Conservation (phyloP, 1,140 invertebrate genomes). For the Macrostomum lignano region DNA sequence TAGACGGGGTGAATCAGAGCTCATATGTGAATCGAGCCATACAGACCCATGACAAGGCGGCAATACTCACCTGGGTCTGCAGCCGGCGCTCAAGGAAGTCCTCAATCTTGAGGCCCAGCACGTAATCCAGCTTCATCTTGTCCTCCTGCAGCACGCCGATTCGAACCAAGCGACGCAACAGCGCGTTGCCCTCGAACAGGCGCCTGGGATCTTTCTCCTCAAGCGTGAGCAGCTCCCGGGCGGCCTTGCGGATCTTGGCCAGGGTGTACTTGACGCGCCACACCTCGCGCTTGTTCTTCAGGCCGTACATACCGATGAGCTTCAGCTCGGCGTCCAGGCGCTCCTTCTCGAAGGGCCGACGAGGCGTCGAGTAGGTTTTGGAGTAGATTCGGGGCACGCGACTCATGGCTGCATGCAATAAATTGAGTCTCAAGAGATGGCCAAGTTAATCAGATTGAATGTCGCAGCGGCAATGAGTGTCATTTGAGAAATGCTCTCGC, state of each 20-base stretch:
- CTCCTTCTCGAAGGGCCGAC: constrained; percentile 95
- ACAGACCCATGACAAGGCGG: too few species aligned
- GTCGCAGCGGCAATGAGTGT: too few species aligned
- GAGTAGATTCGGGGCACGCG: constrained; percentile 72
- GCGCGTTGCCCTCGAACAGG: constrained; percentile 92
- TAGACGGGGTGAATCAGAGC: too few species aligned
- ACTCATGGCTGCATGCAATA: too few species aligned
- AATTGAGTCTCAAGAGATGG: too few species aligned
- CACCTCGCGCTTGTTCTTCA: constrained; percentile 92
- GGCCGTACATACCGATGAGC: constrained; percentile 85
- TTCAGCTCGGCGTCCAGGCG: constrained; percentile 95
- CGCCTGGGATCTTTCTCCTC: constrained; percentile 80
- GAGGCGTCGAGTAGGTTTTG: constrained; percentile 87
- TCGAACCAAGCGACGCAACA: constrained; percentile 76
- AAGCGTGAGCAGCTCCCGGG: constrained; percentile 78
- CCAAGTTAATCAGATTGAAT: too few species aligned
- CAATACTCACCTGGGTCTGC: constrained; percentile 97
- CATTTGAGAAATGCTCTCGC: too few species aligned
- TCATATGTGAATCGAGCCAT: too few species aligned
- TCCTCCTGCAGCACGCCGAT: constrained; percentile 86
- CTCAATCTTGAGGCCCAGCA: constrained; percentile 84
- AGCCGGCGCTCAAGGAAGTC: constrained; percentile 96
- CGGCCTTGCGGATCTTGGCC: constrained; percentile 94
- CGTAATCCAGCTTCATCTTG: constrained; percentile 99
- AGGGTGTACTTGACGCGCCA: constrained; percentile 94